Base-by-base conservation (phyloP, 2,888 invertebrate species). In the Xestoiulus laeticollis region DNA sequence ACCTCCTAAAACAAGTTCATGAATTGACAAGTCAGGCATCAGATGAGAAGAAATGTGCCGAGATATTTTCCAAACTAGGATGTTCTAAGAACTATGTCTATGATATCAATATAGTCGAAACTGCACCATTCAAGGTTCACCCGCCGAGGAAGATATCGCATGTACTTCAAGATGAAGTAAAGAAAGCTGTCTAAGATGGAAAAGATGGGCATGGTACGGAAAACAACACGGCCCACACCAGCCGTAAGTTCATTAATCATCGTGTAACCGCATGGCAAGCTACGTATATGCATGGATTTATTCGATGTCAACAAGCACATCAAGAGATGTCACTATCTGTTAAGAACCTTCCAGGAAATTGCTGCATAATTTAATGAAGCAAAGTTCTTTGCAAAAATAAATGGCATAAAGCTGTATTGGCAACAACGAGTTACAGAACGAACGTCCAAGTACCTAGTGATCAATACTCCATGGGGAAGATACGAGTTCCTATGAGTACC, bases 391-490 rank as follows among this genome's bases (percentile, higher is more conserved):
- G 84, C 84, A 19, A 84, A 84, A 84, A 2, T 84, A 0, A 30
- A 84, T n/a, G 19, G 26, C 84, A 12, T 19, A 43, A 84, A 84
- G 38, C 84, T 84, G 84, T 84, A 84, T 26, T 84, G 84, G 84
- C 84, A 84, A n/a, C 84, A 19, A 12, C 84, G 84, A 16, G 38
- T 84, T 26, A 84, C 26, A 3, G 26, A 1, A 19, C 1, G 84
- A 1, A 84, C 84, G 3, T 84, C 84, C 22, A 22, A 26, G n/a
- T 84, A 26, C 8, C 26, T 84, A 1, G 84, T 26, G 0, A 26
- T 84, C 19, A 84, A 26, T 19, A 84, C 84, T 19, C 84, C 84
- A 16, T 84, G 84, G 84, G 30, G 84, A 33, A 16, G 30, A 84
- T 84, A 84, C 38, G 33, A 19, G 26, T 26, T 38, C n/a, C n/a